These are phyloP conservation scores for Chymomyza costata DNA, from an alignment of 1,140 invertebrate species.

Conservation along the genomic window DNA sequence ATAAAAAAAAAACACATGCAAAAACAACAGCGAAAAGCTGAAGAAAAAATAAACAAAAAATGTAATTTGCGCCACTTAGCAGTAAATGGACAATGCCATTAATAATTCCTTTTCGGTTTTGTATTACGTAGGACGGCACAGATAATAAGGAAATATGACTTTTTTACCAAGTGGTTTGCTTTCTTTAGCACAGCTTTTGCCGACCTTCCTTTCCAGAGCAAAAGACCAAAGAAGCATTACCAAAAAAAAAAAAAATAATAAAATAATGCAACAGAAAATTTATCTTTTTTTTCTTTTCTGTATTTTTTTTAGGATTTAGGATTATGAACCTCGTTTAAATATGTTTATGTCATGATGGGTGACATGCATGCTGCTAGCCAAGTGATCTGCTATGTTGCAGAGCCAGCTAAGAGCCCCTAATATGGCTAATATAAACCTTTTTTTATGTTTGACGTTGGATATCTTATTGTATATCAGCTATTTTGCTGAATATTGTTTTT, in stretches of 20 bases:
- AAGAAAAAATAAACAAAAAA: conserved; percentile 65
- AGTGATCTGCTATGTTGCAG: too few species aligned
- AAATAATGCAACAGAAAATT: not conserved
- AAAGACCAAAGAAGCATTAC: not conserved
- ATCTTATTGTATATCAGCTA: too few species aligned
- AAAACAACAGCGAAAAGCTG: conserved; percentile 17
- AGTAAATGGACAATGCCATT: conserved; percentile 68
- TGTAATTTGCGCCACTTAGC: conserved; percentile 72
- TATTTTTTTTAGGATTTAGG: too few species aligned
- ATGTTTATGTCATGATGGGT: too few species aligned
- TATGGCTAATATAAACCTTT: too few species aligned
- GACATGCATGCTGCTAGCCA: too few species aligned
- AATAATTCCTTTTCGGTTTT: conserved; percentile 60
- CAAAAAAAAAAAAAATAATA: conserved; percentile 6
- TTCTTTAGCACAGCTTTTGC: conserved; percentile 11
- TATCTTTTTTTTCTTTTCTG: too few species aligned
- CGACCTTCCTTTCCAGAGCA: not conserved
- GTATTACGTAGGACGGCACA: conserved; percentile 37
- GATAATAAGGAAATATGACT: conserved; percentile 71
- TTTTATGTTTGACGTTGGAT: too few species aligned
- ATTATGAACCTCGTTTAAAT: too few species aligned
- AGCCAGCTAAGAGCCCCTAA: too few species aligned
- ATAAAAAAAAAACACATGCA: conserved; percentile 7
- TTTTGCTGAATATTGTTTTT: too few species aligned
- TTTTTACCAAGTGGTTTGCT: conserved; percentile 19